Percentiles rank a stretch among this genome's conserved stretches.
Conservation (phyloP, 1,140 invertebrate genomes). For the Zaprionus taronus region DNA sequence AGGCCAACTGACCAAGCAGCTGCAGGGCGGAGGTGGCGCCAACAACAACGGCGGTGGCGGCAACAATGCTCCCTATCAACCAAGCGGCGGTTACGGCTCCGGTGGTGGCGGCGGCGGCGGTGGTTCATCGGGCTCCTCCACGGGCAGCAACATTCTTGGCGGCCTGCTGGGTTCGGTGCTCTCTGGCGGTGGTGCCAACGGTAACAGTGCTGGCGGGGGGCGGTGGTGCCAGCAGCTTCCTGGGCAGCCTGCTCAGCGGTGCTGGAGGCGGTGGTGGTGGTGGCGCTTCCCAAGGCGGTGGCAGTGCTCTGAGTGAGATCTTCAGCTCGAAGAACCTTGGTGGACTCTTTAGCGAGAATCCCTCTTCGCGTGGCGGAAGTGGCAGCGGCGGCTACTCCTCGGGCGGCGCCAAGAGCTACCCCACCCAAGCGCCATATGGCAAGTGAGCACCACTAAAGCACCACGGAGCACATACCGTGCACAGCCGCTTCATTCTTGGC, state of each 20-base stretch:
- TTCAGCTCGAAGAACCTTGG: conserved; percentile 78
- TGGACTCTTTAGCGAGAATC: conserved; percentile 80
- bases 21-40: conserved; percentile 60
- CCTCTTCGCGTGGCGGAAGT: conserved; percentile 43
- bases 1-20: conserved; percentile 78
- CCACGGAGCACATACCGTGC: background rate
- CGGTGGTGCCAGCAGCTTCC: conserved; percentile 62
- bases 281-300: conserved; percentile 24
- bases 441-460: conserved; percentile 14
- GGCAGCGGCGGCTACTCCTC: conserved; percentile 3
- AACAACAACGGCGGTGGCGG: conserved; percentile 18
- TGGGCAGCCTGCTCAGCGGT: conserved; percentile 69
- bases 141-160: conserved; percentile 61
- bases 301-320: conserved; percentile 65
- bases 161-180: conserved; percentile 69
- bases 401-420: conserved; percentile 66
- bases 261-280: conserved; percentile 50
- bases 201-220: conserved; percentile 40
- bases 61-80: conserved; percentile 61
- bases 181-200: conserved; percentile 53
- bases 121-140: conserved; percentile 46
- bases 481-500: background rate
- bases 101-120: conserved; percentile 53
- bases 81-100: conserved; percentile 65
- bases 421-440: conserved; percentile 77